Base-by-base conservation (phyloP, 92 coral and sea anemone genomes). In the Muricea muricata region DNA sequence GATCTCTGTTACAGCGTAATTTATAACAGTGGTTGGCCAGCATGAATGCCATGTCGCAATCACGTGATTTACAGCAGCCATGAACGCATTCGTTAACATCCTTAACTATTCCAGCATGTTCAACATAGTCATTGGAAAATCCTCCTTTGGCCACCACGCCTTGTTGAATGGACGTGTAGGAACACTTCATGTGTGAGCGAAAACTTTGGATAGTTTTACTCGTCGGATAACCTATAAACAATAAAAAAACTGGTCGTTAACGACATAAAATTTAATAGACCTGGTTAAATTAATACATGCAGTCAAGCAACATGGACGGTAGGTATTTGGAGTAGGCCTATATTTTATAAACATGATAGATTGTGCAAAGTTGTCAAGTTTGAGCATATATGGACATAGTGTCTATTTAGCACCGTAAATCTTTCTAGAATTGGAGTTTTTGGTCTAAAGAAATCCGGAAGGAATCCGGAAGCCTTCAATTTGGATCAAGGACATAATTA, bases 31-130 rank as follows among this genome's bases (percentile, higher is more conserved):
- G 99, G 32, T 86, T 85, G 25, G 96, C 97, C 12, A 97, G 93
- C 97, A 93, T 91, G 68, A 94, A 93, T 2, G 99, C 99, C 91
- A 96, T 89, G 73, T 96, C 99, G 57, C 99, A 96, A 39, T 96
- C 99, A 54, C 88, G 92, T 52, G 84, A 92, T 66, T 86, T 93
- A 70, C 99, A 96, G 40, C 99, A 96, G 89, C 90, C 61, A 66
- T 86, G 96, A 10, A 96, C 94, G 39, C 99, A 96, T n/a, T 95
- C 89, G 26, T 83, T 84, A 90, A 96, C 92, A 75, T 84, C 88
- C 17, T 74, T 85, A 7, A 93, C 98, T 42, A 85, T 86, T 7
- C 99, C 99, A 2, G 92, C 92, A 10, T 93, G 93, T 54, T 55
- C 70, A 34, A 40, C 83, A 45, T 78, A 78, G 71, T 78, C 83